phyloP scores from a whole-genome alignment of 2,888 invertebrate species.

The Meliscaeva auricollis region DNA sequence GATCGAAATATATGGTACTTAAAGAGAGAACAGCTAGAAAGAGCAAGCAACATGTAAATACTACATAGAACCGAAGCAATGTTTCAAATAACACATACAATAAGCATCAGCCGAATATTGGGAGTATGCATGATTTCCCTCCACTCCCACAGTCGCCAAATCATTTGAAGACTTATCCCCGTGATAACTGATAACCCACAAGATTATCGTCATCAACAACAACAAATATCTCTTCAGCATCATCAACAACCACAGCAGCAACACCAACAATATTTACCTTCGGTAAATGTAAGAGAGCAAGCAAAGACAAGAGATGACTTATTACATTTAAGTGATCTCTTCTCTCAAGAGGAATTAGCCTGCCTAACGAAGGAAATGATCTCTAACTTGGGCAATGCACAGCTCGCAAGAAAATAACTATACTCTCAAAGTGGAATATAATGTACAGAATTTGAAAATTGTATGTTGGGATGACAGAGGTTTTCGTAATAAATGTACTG shows the following conservation, averaged over 20 bases:
- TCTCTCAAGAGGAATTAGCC: neutral
- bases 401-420: neutral
- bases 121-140: neutral
- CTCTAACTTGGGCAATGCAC: neutral
- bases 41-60: neutral
- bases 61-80: neutral
- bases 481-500: constrained; percentile 1
- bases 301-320: neutral
- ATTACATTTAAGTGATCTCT: neutral
- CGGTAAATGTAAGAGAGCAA: neutral
- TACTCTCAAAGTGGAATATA: neutral
- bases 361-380: neutral
- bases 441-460: neutral
- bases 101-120: neutral
- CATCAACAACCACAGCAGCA: neutral
- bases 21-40: neutral
- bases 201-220: too few species aligned
- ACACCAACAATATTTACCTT: neutral
- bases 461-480: neutral
- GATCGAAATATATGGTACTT: neutral
- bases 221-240: neutral
- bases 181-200: too few species aligned
- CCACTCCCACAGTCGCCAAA: neutral
- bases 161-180: neutral
- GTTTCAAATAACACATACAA: neutral